These are phyloP conservation scores for Pteruthius melanotis DNA, from an alignment of 2,113 vertebrate genomes.

Conservation along the genomic window DNA sequence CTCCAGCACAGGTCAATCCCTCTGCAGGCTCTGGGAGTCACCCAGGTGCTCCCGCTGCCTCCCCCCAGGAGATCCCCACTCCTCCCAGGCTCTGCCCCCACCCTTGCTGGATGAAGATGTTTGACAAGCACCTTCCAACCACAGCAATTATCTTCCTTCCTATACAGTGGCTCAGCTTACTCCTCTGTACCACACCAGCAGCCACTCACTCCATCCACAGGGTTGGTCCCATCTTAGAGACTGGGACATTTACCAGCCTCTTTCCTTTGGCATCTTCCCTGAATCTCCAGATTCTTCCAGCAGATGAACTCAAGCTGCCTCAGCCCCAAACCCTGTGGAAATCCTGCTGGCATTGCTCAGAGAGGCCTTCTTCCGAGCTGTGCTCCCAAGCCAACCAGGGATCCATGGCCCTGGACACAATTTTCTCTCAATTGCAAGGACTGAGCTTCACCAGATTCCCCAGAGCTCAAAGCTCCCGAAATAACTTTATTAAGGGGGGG, in stretches of 20 bases:
- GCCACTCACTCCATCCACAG: not conserved
- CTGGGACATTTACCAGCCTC: not conserved
- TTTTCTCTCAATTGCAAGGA: not conserved
- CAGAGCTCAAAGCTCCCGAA: not conserved
- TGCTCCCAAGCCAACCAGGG: not conserved
- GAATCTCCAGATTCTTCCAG: not conserved
- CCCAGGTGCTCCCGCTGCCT: fast-evolving
- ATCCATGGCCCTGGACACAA: not conserved
- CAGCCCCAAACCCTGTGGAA: not conserved
- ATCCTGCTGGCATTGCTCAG: not conserved
- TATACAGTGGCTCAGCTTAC: not conserved
- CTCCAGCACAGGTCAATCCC: not conserved
- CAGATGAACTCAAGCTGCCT: not conserved
- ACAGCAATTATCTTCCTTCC: not conserved
- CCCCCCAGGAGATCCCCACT: fast-evolving
- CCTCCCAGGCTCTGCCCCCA: not conserved
- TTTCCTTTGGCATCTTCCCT: not conserved
- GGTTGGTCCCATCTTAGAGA: not conserved
- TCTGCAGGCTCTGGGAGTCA: not conserved
- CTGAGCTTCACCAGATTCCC: not conserved
- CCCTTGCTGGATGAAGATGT: not conserved
- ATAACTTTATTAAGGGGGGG: not conserved
- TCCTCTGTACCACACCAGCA: not conserved
- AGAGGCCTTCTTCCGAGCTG: not conserved
- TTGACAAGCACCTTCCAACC: not conserved